Percentiles rank a stretch among this genome's conserved stretches.
phyloP scores from a whole-genome alignment of 2,888 invertebrate species.

The Amblyteles armatorius region DNA sequence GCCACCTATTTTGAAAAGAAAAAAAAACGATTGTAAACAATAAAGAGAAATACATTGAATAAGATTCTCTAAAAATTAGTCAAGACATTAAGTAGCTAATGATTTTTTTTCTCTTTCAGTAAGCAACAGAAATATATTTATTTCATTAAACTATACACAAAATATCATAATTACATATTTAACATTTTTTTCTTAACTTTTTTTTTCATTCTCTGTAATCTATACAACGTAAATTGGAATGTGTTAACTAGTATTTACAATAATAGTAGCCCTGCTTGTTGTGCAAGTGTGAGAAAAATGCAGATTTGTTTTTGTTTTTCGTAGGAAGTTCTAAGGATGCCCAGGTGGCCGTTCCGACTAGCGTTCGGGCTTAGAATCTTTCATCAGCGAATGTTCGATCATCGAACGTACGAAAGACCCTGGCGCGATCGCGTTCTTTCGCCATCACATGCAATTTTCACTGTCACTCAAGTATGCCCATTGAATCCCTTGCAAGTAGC shows the following conservation, averaged over 20 bases:
- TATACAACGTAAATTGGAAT: conserved; percentile 85
- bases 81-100: conserved; percentile 83
- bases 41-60: conserved; percentile 63
- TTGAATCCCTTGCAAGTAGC: conserved; percentile 83
- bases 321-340: conserved; percentile 81
- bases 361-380: conserved; percentile 52
- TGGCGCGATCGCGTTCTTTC: conserved; percentile 13
- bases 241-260: conserved; percentile 85
- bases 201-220: conserved; percentile 77
- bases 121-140: conserved; percentile 84
- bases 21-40: conserved; percentile 42
- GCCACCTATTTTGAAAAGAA: conserved; percentile 79
- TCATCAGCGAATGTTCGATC: conserved; percentile 14
- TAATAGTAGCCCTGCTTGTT: conserved; percentile 82
- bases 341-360: conserved; percentile 77
- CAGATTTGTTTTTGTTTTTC: conserved; percentile 76
- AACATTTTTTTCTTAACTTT: conserved; percentile 83
- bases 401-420: conserved; percentile 18
- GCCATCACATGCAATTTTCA: conserved; percentile 77
- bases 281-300: conserved; percentile 84
- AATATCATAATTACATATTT: conserved; percentile 84
- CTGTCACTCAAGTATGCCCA: conserved; percentile 82
- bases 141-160: conserved; percentile 84
- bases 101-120: conserved; percentile 77
- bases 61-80: conserved; percentile 79